A percentile compares a stretch with the other conserved stretches of the same genome.
Conservation (phyloP, 2,797 vertebrate genomes). For the Falco rusticolus region DNA sequence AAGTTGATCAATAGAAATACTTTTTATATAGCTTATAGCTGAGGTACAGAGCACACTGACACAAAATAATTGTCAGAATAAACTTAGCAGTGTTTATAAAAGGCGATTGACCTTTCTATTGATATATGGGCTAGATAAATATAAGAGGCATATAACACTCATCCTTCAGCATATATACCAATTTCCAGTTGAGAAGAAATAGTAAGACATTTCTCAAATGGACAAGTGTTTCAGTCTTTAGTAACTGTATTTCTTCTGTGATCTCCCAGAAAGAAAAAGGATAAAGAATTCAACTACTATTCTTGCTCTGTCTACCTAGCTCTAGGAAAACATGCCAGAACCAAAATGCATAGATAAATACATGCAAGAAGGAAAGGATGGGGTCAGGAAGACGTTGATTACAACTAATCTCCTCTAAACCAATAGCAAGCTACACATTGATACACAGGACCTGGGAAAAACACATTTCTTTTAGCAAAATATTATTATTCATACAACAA, state of each 20-base stretch:
- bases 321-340: neutral
- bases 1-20: neutral
- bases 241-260: neutral
- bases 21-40: neutral
- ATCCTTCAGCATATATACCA: neutral
- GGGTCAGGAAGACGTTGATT: neutral
- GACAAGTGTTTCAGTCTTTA: neutral
- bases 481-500: neutral
- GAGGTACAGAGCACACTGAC: neutral
- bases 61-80: neutral
- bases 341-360: rapidly evolving
- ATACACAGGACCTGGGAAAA: neutral
- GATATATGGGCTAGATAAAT: neutral
- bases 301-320: neutral
- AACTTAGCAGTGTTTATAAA: neutral
- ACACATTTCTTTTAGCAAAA: neutral
- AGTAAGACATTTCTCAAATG: neutral
- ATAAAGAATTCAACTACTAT: rapidly evolving
- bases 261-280: neutral
- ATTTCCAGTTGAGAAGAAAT: neutral
- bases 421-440: neutral
- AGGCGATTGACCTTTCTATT: neutral
- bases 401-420: neutral
- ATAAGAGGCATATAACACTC: neutral
- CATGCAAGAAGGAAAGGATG: neutral